Percentiles rank a stretch among this genome's conserved stretches.
phyloP scores from a whole-genome alignment of 2,797 vertebrate species.

The Nasua narica region DNA sequence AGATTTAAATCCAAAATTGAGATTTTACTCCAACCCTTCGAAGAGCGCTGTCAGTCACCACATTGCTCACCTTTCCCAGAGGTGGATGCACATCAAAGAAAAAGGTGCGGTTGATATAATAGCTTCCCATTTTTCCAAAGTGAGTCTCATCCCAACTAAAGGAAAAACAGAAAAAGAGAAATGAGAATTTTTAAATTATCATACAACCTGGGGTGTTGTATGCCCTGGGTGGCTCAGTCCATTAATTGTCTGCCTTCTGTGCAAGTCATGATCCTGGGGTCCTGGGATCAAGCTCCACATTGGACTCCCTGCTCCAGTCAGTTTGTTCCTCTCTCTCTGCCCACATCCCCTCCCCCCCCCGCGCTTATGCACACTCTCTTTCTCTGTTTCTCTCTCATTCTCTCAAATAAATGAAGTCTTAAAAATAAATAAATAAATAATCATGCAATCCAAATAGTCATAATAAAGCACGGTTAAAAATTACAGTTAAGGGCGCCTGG shows the following conservation, averaged over 20 bases:
- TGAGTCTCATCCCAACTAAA: constrained; percentile 99
- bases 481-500: neutral
- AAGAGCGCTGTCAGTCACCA: neutral
- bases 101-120: constrained; percentile 98
- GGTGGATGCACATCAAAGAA: constrained; percentile 99
- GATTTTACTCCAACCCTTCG: neutral
- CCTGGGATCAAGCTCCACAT: too few species aligned
- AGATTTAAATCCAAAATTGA: neutral
- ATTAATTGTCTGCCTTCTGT: neutral
- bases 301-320: too few species aligned
- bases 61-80: constrained; percentile 92
- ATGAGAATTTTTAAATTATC: neutral
- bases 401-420: too few species aligned
- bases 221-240: neutral
- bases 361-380: too few species aligned
- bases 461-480: constrained; percentile 7
- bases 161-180: constrained; percentile 56
- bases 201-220: neutral
- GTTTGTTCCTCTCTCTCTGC: too few species aligned
- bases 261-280: neutral
- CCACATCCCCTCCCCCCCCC: too few species aligned
- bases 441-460: neutral
- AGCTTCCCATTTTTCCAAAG: constrained; percentile 99
- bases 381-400: too few species aligned
- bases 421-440: neutral